These are phyloP conservation scores for Trachemys scripta DNA, from an alignment of 2,113 vertebrate genomes.

Conservation along the genomic window DNA sequence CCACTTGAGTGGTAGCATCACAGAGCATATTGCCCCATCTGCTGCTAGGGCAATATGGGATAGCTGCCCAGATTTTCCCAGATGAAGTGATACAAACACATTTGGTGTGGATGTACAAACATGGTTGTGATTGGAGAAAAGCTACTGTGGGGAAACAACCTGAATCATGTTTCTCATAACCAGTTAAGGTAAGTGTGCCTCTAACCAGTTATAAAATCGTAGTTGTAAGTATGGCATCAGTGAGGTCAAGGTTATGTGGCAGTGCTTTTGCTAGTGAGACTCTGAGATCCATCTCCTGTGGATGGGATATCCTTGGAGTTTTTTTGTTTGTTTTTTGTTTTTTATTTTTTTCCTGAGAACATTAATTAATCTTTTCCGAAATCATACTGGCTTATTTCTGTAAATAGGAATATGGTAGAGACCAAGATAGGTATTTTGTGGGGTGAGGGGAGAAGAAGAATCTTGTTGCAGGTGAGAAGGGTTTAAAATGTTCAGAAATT, in stretches of 20 bases:
- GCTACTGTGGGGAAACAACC: neutral
- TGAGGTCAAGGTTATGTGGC: neutral
- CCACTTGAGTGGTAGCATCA: neutral
- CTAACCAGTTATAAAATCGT: neutral
- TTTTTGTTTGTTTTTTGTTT: neutral
- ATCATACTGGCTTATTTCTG: neutral
- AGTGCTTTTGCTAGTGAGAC: neutral
- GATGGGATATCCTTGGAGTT: fast-evolving
- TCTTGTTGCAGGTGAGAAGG: neutral
- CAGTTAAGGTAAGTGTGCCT: neutral
- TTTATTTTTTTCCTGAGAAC: fast-evolving
- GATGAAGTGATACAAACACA: neutral
- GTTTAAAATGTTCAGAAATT: neutral
- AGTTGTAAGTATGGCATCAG: neutral
- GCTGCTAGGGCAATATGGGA: neutral
- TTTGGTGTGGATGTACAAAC: neutral
- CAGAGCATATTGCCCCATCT: neutral
- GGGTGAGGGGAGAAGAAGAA: neutral
- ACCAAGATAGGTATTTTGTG: neutral
- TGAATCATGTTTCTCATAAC: too few relatives aligned
- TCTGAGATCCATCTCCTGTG: neutral
- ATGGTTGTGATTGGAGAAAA: neutral
- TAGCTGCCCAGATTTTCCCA: neutral
- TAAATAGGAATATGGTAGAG: neutral
- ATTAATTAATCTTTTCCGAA: neutral